Base-by-base conservation (phyloP, 2,113 vertebrate genomes). In the Theristicus caerulescens region DNA sequence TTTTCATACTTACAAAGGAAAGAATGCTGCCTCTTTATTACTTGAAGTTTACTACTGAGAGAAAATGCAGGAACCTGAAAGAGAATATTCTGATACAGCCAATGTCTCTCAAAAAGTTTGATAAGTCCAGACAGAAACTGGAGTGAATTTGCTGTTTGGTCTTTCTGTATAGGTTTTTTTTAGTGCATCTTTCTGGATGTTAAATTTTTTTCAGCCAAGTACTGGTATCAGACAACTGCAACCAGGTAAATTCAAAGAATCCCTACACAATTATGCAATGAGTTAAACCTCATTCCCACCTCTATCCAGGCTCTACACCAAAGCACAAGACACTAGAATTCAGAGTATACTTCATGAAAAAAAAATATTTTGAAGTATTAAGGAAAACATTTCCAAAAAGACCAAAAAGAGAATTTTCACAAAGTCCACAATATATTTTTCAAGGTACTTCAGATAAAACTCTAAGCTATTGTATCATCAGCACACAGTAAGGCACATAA, bases 401-500 rank as follows among this genome's bases (percentile, higher is more conserved):
- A 97, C 32, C 32, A 93, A 82, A 52, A 96, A 77, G 59, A 96
- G 86, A 90, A 96, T 94, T 97, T 90, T 98, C 97, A 98, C 94
- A 98, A 98, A 98, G 94, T 86, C 88, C 94, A 98, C 95, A 97
- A 97, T 97, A 97, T 93, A 97, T 97, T 97, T 98, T 97, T 97
- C 92, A 97, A 98, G 97, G 97, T 97, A 98, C 87, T 97, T 97
- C 91, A 98, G 96, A 97, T 91, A 98, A 98, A 97, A 98, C 82
- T 98, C 97, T 98, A 98, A 98, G 92, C 97, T 98, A 97, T 82
- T 91, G 13, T 98, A 97, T 98, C 95, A 98, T 97, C 98, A 98
- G 97, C 97, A 98, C 95, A 97, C 97, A 98, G 97, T 99, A 99
- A 99, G 99, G 99, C 99, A 99, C 98, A 91, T 98, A 98, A 98